A percentile compares a stretch with the other conserved stretches of the same genome.
Conservation (phyloP, 2,797 vertebrate genomes). For the Pygocentrus nattereri region DNA sequence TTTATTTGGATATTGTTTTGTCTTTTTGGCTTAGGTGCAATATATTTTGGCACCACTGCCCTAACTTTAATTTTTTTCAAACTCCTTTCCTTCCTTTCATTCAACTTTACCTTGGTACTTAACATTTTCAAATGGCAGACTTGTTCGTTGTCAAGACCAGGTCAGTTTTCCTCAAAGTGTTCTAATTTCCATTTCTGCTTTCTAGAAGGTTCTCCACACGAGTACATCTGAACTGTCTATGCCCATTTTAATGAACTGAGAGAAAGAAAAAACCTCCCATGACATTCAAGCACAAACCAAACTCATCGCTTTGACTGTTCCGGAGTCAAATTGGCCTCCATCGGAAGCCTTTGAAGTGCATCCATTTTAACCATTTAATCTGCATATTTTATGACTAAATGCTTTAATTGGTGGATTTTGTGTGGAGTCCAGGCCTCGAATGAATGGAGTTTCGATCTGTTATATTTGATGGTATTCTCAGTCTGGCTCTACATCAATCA, state of each 20-base stretch:
- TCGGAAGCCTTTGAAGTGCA: conserved; percentile 74
- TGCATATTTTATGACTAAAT: conserved; percentile 77
- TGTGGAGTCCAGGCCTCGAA: conserved; percentile 65
- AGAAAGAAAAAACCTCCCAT: conserved; percentile 35
- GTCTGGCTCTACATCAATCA: conserved; percentile 65
- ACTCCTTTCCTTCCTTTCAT: neutral
- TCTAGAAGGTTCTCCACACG: conserved; percentile 54
- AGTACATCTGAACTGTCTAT: conserved; percentile 55
- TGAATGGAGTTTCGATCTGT: conserved; percentile 70
- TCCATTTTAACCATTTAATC: conserved; percentile 77
- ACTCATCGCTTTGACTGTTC: conserved; percentile 67
- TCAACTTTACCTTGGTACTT: neutral
- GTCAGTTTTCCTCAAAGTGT: conserved; percentile 28
- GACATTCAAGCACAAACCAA: conserved; percentile 65
- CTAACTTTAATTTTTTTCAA: too few relatives aligned
- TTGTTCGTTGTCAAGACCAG: neutral
- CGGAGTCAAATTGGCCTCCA: conserved; percentile 65
- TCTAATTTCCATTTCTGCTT: conserved; percentile 54
- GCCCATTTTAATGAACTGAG: conserved; percentile 62
- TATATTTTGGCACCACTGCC: too few relatives aligned
- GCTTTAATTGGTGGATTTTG: conserved; percentile 76
- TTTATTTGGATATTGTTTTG: too few relatives aligned
- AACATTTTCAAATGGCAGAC: neutral
- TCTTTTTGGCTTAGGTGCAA: too few relatives aligned
- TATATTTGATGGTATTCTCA: conserved; percentile 71